Conservation (phyloP, 2,797 vertebrate genomes). For the Agapornis canus region DNA sequence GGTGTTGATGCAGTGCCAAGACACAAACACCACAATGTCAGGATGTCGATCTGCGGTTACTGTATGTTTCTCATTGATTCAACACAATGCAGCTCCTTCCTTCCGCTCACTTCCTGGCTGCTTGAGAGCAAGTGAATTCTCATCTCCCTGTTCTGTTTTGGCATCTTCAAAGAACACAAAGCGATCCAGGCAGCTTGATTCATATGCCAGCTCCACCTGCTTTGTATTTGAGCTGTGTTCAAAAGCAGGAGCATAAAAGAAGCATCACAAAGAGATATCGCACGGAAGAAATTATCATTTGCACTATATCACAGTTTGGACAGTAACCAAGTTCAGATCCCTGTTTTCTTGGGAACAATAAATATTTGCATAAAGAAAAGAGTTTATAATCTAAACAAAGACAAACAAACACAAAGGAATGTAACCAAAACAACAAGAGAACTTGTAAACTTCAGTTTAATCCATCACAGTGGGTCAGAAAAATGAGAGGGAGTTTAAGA, state of each 20-base stretch:
- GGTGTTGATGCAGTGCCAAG: constrained; percentile 23
- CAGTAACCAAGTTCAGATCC: background rate
- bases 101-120: background rate
- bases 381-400: background rate
- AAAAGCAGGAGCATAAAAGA: constrained; percentile 8
- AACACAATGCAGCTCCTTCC: constrained; percentile 25
- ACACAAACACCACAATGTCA: constrained; percentile 48
- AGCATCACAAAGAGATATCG: background rate
- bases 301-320: background rate
- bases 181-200: background rate
- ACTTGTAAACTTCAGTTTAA: background rate
- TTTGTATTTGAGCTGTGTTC: background rate
- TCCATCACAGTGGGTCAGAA: background rate
- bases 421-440: background rate
- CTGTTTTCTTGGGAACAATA: background rate
- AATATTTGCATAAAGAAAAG: background rate
- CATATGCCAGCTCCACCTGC: constrained; percentile 34
- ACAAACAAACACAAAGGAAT: background rate
- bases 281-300: constrained; percentile 14
- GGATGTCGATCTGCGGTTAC: background rate
- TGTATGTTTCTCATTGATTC: background rate
- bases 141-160: background rate
- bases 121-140: background rate
- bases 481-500: background rate
- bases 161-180: constrained; percentile 6